Evolutionary conservation across 2,797 vertebrate species (phyloP).

Genomic region (Syndactyla subalaris): DNA sequence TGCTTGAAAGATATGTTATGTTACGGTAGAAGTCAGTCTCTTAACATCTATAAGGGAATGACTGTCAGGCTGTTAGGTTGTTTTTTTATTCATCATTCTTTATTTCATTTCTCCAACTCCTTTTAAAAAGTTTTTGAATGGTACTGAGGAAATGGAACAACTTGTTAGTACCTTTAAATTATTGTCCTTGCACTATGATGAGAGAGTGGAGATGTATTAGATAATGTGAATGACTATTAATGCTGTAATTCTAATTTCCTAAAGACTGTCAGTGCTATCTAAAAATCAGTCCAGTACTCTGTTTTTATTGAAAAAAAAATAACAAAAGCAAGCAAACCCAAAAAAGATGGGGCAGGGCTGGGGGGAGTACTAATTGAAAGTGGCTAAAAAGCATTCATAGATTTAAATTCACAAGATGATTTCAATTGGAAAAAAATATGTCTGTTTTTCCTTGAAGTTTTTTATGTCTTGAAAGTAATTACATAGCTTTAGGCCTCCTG

Average conservation of each 20-base stretch:
- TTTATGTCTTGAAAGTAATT: constrained; percentile 30
- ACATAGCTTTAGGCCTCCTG: neutral
- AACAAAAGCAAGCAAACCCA: neutral
- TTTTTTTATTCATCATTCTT: neutral
- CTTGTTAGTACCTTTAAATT: neutral
- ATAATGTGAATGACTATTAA: no score
- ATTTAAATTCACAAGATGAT: neutral
- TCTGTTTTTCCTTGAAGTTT: neutral
- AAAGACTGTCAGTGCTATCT: no score
- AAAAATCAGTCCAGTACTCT: no score
- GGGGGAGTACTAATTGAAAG: neutral
- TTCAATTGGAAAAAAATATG: neutral
- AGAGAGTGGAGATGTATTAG: no score
- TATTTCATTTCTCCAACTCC: neutral
- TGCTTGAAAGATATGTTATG: neutral
- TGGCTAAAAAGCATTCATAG: neutral
- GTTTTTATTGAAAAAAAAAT: neutral
- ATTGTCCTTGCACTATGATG: no score
- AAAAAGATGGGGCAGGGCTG: neutral
- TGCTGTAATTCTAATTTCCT: no score
- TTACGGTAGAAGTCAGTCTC: neutral
- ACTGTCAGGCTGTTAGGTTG: neutral
- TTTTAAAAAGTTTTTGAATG: neutral
- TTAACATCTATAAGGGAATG: neutral
- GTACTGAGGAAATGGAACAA: neutral